Base-by-base conservation (phyloP, 2,797 vertebrate genomes). In the Periparus ater region DNA sequence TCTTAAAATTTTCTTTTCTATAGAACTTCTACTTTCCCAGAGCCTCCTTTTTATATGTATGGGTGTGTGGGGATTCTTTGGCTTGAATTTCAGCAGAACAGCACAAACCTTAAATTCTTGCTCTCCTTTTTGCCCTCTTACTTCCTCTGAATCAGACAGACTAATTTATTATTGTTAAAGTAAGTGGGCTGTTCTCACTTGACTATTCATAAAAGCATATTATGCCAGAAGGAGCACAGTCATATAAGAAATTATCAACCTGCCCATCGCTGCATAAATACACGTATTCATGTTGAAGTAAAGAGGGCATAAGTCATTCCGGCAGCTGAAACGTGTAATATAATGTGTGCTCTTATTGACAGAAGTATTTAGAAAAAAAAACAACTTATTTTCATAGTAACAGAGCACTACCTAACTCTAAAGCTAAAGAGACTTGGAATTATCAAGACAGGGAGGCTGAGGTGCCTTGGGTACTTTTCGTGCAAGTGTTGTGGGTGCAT, bases 331-430 rank as follows among this genome's bases (percentile, higher is more conserved):
- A 42, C 67, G 44, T 66, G 88, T 79, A 85, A 85, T 81, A 80
- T 79, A 90, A n/a, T 89, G 26, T 45, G 34, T 75, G 40, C 22
- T 53, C 23, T 85, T 93, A 96, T 75, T 91, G 94, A 96, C 85
- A 95, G 72, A 96, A 95, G 80, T 94, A 93, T 86, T 93, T n/a
- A 21, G 91, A 71, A 84, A 93, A 90, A 91, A 68, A 36, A 40
- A 79, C 34, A 73, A 29, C 17, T 66, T 29, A 85, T 97, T 97
- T 95, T 96, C 80, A 83, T 93, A 92, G 84, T 34, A 96, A 97
- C 97, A 81, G 67, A 38, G 45, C 27, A 88, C 55, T 57, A 58
- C 36, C 6, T 84, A 74, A 76, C 72, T 89, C 61, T 83, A 91
- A 96, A 85, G 26, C 34, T 89, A 57, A 91, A 89, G 76, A 42